Evolutionary conservation across 2,888 invertebrate species (phyloP).

Genomic region (Sturmia bella): DNA sequence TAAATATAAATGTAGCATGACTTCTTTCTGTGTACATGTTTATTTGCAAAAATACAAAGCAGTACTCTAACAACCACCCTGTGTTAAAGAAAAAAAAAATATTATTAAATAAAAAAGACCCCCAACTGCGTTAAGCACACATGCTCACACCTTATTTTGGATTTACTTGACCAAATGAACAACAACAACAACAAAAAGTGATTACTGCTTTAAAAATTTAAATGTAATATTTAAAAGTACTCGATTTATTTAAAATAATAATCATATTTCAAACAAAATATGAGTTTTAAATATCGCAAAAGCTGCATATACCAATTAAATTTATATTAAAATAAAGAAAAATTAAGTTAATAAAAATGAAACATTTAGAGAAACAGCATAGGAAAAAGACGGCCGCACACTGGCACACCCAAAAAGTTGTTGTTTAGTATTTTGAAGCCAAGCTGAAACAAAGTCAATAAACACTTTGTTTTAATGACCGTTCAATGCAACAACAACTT

Average conservation of each 20-base stretch:
- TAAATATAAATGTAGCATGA: too few relatives aligned
- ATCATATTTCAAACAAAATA: slow-evolving; percentile 14
- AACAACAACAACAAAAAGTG: background rate
- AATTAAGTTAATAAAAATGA: slow-evolving; percentile 2
- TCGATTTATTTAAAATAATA: slow-evolving; percentile 21
- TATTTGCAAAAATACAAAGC: background rate
- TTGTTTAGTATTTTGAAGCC: background rate
- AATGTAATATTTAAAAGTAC: slow-evolving; percentile 20
- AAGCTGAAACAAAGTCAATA: background rate
- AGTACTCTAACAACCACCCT: background rate
- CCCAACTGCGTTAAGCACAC: background rate
- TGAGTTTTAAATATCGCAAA: slow-evolving; percentile 8
- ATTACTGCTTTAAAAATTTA: slow-evolving; percentile 25
- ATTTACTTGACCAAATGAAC: background rate
- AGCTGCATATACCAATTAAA: background rate
- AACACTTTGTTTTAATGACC: background rate
- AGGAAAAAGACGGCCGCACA: slow-evolving; percentile 21
- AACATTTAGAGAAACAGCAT: slow-evolving; percentile 22
- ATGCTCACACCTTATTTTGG: slow-evolving; percentile 27
- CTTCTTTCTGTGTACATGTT: too few relatives aligned
- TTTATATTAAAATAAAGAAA: slow-evolving; percentile 16
- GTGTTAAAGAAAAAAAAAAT: background rate
- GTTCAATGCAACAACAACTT: background rate
- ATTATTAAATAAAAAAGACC: background rate
- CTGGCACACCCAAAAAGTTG: slow-evolving; percentile 34